phyloP scores from a whole-genome alignment of 2,113 vertebrate species.

The Anhinga anhinga region DNA sequence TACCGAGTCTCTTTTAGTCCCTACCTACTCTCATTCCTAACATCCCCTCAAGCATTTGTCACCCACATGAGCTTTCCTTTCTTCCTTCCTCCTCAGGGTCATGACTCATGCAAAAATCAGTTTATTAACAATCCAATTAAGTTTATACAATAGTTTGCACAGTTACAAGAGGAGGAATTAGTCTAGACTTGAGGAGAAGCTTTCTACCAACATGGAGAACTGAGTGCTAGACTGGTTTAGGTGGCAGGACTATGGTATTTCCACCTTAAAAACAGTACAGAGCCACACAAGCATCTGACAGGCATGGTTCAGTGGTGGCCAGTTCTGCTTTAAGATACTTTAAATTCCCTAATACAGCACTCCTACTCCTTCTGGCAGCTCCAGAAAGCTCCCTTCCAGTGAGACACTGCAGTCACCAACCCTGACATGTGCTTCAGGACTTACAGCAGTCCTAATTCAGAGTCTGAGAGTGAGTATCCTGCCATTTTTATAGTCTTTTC shows the following conservation, averaged over 20 bases:
- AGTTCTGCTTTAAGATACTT: neutral
- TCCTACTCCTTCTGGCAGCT: neutral
- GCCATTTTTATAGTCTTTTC: neutral
- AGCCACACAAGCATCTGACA: neutral
- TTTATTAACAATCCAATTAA: neutral
- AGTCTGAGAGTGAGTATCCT: neutral
- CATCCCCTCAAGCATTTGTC: neutral
- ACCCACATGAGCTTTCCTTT: neutral
- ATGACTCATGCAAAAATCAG: neutral
- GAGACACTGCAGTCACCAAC: neutral
- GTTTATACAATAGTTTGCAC: neutral
- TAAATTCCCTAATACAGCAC: neutral
- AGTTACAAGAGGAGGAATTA: neutral
- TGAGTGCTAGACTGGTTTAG: neutral
- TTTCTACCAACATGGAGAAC: neutral
- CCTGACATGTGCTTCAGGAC: neutral
- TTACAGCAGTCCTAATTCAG: neutral
- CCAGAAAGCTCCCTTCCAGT: neutral
- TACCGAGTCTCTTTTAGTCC: neutral
- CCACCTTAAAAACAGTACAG: neutral
- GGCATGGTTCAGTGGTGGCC: neutral
- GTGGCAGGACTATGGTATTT: neutral
- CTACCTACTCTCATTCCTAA: neutral
- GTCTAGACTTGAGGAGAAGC: neutral
- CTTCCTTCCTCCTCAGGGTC: neutral